phyloP scores from a whole-genome alignment of 1,140 invertebrate species.

The Tetraneura akinire region DNA sequence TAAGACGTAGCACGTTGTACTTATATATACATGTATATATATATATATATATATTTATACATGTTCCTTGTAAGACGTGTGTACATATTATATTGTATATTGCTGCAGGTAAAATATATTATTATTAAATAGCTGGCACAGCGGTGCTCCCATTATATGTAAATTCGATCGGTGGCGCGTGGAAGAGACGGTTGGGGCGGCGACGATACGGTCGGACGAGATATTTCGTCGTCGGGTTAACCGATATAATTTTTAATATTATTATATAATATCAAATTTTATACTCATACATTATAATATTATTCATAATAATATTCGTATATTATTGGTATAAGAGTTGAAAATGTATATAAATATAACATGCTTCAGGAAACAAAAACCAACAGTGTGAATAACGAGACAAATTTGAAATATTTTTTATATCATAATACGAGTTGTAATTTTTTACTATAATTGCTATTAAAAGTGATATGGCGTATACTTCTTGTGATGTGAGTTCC shows the following conservation, averaged over 20 bases:
- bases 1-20: not conserved
- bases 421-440: not conserved
- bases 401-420: slow-evolving; percentile 5
- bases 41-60: not conserved
- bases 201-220: not conserved
- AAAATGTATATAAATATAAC: not conserved
- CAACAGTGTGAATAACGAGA: slow-evolving; percentile 12
- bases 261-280: not conserved
- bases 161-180: slow-evolving; percentile 19
- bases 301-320: not conserved
- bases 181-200: not conserved
- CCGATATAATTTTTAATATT: not conserved
- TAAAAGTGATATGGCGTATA: no score
- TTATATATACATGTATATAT: not conserved
- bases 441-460: no score
- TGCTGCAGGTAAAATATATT: no score
- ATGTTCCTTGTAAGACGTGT: not conserved
- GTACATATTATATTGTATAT: no score
- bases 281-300: not conserved
- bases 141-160: slow-evolving; percentile 42
- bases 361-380: not conserved
- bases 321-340: no score
- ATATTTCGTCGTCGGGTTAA: not conserved
- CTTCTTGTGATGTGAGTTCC: not conserved
- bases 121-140: not conserved